phyloP scores from a whole-genome alignment of 2,797 vertebrate species.

The Tokudaia muenninki region DNA sequence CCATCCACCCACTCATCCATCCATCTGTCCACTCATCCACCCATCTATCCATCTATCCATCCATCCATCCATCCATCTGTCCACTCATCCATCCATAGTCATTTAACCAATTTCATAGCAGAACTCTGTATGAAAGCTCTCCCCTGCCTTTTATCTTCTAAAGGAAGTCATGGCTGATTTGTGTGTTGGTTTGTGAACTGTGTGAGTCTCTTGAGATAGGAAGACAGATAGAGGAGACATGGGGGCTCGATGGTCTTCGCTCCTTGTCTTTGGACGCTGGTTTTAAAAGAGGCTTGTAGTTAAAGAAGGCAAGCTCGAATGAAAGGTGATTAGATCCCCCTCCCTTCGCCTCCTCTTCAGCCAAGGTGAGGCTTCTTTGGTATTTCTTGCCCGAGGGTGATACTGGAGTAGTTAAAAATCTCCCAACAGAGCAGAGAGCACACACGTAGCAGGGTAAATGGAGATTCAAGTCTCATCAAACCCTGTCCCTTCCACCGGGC shows the following conservation, averaged over 20 bases:
- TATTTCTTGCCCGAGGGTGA: not conserved
- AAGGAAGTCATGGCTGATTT: not conserved
- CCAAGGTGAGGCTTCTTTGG: not conserved
- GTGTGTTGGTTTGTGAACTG: constrained; percentile 12
- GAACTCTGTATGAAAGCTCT: not conserved
- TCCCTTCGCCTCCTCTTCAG: not conserved
- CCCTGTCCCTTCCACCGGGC: not conserved
- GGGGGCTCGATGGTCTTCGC: not conserved
- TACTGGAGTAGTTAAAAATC: not conserved
- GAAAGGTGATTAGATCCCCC: not conserved
- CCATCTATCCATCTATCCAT: not conserved
- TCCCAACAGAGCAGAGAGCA: constrained; percentile 25
- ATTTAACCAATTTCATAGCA: constrained; percentile 45
- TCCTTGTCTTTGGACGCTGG: not conserved
- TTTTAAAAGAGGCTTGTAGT: constrained; percentile 26
- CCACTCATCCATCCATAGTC: not conserved
- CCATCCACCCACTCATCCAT: no score
- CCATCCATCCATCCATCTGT: not conserved
- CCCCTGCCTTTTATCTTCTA: not conserved
- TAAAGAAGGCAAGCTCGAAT: not conserved
- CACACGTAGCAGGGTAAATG: not conserved
- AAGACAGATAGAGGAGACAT: not conserved
- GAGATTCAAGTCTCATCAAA: constrained; percentile 6
- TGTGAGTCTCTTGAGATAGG: not conserved
- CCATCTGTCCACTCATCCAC: no score